Conservation (phyloP, 2,113 vertebrate genomes). For the Etheostoma cragini region DNA sequence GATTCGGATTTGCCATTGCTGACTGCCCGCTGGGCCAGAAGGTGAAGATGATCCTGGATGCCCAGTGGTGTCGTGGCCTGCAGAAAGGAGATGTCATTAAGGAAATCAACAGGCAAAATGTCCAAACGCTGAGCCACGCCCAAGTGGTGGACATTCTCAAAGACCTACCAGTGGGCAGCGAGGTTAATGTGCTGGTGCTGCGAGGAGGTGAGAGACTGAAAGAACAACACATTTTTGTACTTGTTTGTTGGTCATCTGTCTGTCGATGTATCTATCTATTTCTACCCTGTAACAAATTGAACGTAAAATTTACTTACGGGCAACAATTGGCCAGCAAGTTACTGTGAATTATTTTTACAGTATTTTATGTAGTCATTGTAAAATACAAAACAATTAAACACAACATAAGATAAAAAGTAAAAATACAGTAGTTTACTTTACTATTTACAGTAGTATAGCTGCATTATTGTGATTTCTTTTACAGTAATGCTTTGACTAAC, state of each 20-base stretch:
- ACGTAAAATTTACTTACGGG: too few relatives aligned
- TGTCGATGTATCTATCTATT: neutral
- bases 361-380: too few relatives aligned
- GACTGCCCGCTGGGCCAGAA: conserved; percentile 97
- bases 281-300: neutral
- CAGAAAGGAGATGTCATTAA: conserved; percentile 98
- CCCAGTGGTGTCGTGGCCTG: conserved; percentile 96
- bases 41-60: conserved; percentile 99
- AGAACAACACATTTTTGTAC: neutral
- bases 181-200: conserved; percentile 92
- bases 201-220: conserved; percentile 89
- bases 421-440: too few relatives aligned
- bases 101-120: conserved; percentile 96
- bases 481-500: too few relatives aligned
- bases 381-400: too few relatives aligned
- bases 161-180: conserved; percentile 94
- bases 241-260: neutral
- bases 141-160: conserved; percentile 99
- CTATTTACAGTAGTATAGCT: too few relatives aligned
- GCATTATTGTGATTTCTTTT: too few relatives aligned
- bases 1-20: conserved; percentile 97
- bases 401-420: too few relatives aligned
- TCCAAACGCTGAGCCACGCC: conserved; percentile 94
- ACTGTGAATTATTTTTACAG: too few relatives aligned
- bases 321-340: too few relatives aligned